Evolutionary conservation across 2,888 invertebrate species (phyloP).

Genomic region (Rhingia rostrata): DNA sequence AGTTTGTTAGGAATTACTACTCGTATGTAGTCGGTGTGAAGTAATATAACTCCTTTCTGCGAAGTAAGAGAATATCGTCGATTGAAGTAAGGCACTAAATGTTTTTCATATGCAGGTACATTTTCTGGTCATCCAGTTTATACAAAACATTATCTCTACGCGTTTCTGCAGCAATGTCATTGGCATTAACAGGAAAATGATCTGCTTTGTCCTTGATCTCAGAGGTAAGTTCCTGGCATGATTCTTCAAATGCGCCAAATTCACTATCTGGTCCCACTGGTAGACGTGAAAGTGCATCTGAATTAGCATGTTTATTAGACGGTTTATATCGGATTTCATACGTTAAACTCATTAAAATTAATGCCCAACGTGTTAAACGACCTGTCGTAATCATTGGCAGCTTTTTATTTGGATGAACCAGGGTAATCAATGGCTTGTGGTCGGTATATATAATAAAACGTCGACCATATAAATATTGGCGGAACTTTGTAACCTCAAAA

Average conservation of each 20-base stretch:
- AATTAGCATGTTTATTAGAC: slow-evolving; percentile 38
- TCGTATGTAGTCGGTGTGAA: too few relatives aligned
- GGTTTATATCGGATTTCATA: slow-evolving; percentile 46
- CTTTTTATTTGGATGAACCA: slow-evolving; percentile 23
- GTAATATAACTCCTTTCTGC: too few relatives aligned
- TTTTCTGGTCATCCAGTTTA: too few relatives aligned
- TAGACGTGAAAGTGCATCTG: slow-evolving; percentile 40
- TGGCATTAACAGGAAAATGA: slow-evolving; percentile 28
- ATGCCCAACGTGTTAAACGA: slow-evolving; percentile 44
- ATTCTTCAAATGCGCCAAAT: slow-evolving; percentile 26
- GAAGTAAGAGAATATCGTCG: too few relatives aligned
- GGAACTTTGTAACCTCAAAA: slow-evolving; percentile 75
- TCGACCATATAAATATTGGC: slow-evolving; percentile 79
- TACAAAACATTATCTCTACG: neutral
- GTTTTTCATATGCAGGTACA: too few relatives aligned
- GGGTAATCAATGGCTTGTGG: slow-evolving; percentile 77
- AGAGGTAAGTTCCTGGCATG: slow-evolving; percentile 30
- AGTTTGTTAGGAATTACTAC: neutral
- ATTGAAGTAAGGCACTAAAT: too few relatives aligned
- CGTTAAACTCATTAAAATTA: slow-evolving; percentile 36
- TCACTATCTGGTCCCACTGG: slow-evolving; percentile 25
- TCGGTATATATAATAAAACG: slow-evolving; percentile 80
- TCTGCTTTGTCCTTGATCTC: slow-evolving; percentile 13
- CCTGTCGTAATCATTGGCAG: slow-evolving; percentile 25
- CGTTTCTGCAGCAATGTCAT: slow-evolving; percentile 27